Evolutionary conservation across 2,113 vertebrate species (phyloP), one percentile per base, ranked within the genome.

Genomic region (Neodon shergylaensis): DNA sequence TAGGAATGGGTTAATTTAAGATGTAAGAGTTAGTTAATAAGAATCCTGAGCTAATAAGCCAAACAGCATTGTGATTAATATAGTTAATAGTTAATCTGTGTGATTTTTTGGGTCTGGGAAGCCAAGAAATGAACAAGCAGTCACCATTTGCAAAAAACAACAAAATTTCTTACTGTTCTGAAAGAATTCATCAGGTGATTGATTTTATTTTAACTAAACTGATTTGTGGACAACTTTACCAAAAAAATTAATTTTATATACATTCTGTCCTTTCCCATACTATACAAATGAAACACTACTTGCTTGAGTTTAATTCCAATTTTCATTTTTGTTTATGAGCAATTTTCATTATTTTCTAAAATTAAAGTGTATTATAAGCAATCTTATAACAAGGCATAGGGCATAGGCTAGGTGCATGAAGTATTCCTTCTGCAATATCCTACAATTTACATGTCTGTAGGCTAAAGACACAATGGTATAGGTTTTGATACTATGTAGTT

Each of bases 111-210:
- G 58, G 58, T 21, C 58, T 58, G 58, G 58, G 6, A 58, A 14
- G 58, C 19, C 58, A 21, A 58, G 58, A 58, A 58, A 21, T 21
- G 58, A 58, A 58, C 19, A 2, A 58, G 19, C 19, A 58, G 58
- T 58, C 58, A 7, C 58, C 58, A 58, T 58, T 47, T 88, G n/a
- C 14, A 89, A 21, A 84, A 94, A 81, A 22, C 90, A 94, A 73
- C 82, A 97, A 94, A 98, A 97, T 97, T 52, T 84, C 91, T 93
- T 88, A 91, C 33, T 93, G 49, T 90, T 97, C 72, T 93, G 33
- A 94, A 94, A 92, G 39, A 95, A 65, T 28, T 42, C 73, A 92
- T 17, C 61, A 92, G 61, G 39, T 61, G 85, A 96, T 82, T 68
- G 83, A 95, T 88, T 96, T 96, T 47, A 58, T 88, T 95, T 94